These are phyloP conservation scores for Zhuqinia jingwanae DNA, from an alignment of 2,888 invertebrate species.

Conservation along the genomic window DNA sequence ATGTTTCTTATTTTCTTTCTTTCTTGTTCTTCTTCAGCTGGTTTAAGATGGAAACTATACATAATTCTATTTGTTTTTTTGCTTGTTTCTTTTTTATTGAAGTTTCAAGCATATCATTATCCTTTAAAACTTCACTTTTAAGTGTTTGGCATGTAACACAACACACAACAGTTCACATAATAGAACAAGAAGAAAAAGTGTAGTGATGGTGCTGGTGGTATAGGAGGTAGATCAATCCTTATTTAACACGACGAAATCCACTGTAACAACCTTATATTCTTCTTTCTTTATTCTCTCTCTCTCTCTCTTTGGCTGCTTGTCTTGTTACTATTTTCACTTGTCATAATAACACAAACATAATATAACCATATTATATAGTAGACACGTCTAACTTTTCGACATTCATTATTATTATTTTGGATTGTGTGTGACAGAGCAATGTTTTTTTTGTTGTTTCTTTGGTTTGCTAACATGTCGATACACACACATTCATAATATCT, in stretches of 20 bases:
- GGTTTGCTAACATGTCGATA: neutral
- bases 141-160: slow-evolving; percentile 20
- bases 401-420: slow-evolving; percentile 25
- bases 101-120: slow-evolving; percentile 65
- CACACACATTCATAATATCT: neutral
- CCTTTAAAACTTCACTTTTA: slow-evolving; percentile 45
- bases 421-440: slow-evolving; percentile 31
- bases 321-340: slow-evolving; percentile 29
- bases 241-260: slow-evolving; percentile 21
- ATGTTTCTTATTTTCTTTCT: slow-evolving; percentile 38
- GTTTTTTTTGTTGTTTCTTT: slow-evolving; percentile 29
- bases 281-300: neutral
- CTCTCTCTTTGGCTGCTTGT: neutral
- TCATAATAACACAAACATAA: no score
- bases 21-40: neutral
- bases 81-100: slow-evolving; percentile 51
- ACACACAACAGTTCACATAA: no score
- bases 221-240: slow-evolving; percentile 14
- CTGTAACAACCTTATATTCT: slow-evolving; percentile 13
- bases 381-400: slow-evolving; percentile 21
- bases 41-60: neutral
- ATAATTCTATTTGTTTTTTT: slow-evolving; percentile 55
- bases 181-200: no score
- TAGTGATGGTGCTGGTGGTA: slow-evolving; percentile 1
- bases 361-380: neutral